Conservation (phyloP, 2,888 invertebrate genomes). For the Aleiodes testaceus region DNA sequence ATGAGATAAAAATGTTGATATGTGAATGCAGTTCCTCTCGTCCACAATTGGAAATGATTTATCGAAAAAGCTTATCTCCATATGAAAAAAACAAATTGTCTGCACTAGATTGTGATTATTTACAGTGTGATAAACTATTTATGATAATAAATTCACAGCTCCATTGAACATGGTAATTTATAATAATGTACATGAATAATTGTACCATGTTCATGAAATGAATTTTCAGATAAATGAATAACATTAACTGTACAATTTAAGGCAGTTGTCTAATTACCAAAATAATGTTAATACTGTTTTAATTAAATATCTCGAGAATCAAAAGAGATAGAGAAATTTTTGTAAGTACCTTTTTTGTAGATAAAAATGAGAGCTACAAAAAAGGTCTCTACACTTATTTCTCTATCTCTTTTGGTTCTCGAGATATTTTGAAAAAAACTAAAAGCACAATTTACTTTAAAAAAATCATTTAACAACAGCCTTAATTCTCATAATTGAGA, state of each 20-base stretch:
- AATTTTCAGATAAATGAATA: background rate
- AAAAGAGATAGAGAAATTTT: too few species aligned
- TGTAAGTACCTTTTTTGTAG: too few species aligned
- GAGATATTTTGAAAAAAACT: too few species aligned
- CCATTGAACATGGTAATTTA: constrained; percentile 5
- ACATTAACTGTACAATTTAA: constrained; percentile 28
- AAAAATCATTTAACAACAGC: too few species aligned
- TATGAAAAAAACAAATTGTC: background rate
- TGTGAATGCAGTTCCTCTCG: constrained; percentile 13
- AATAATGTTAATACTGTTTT: background rate
- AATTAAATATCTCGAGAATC: too few species aligned
- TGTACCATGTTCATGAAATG: constrained; percentile 4
- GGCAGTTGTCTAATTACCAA: background rate
- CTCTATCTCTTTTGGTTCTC: too few species aligned
- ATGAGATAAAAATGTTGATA: background rate
- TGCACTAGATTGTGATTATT: constrained; percentile 37
- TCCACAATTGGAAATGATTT: background rate
- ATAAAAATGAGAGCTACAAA: too few species aligned
- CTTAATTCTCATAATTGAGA: too few species aligned
- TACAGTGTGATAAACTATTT: constrained; percentile 26
- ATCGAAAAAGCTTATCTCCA: constrained; percentile 3
- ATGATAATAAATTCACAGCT: constrained; percentile 12
- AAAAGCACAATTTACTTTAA: too few species aligned
- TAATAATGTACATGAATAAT: background rate
- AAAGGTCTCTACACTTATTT: too few species aligned